These are phyloP conservation scores for Lycopodina hypogea DNA, from an alignment of 37 sponge, comb jelly and placozoan genomes.

Conservation along the genomic window DNA sequence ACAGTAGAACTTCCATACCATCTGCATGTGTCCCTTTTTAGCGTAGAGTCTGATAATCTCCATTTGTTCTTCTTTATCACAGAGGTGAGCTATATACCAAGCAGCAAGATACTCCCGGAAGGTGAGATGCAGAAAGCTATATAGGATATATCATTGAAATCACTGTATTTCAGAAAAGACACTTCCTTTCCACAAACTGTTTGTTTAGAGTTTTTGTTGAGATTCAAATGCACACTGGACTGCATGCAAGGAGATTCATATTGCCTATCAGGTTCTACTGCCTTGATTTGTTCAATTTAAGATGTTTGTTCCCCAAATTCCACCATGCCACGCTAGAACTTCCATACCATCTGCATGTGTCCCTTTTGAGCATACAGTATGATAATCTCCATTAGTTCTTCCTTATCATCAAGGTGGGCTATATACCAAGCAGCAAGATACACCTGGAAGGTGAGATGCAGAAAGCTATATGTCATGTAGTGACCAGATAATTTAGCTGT, in stretches of 20 bases:
- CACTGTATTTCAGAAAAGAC: too few relatives aligned
- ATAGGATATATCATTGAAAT: too few relatives aligned
- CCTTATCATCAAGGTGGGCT: not conserved
- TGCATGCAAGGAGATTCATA: not conserved
- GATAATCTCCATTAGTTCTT: not conserved
- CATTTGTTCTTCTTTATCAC: not conserved
- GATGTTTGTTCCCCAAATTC: not conserved
- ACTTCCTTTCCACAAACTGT: too few relatives aligned
- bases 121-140: conserved; percentile 21
- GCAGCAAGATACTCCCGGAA: conserved; percentile 33
- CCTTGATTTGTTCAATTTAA: too few relatives aligned
- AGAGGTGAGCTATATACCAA: not conserved
- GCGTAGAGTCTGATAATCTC: not conserved
- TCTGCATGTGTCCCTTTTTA: not conserved
- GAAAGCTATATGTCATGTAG: too few relatives aligned
- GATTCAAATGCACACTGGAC: not conserved
- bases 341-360: conserved; percentile 18
- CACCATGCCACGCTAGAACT: conserved; percentile 19
- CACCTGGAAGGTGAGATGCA: too few relatives aligned
- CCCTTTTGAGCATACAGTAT: not conserved
- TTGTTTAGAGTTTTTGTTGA: too few relatives aligned
- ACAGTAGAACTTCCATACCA: conserved; percentile 26
- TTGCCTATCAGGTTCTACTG: not conserved
- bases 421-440: too few relatives aligned
- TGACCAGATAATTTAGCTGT: too few relatives aligned